These are phyloP conservation scores for Zygogramma bicolorata DNA, from an alignment of 2,888 invertebrate genomes.

Conservation along the genomic window DNA sequence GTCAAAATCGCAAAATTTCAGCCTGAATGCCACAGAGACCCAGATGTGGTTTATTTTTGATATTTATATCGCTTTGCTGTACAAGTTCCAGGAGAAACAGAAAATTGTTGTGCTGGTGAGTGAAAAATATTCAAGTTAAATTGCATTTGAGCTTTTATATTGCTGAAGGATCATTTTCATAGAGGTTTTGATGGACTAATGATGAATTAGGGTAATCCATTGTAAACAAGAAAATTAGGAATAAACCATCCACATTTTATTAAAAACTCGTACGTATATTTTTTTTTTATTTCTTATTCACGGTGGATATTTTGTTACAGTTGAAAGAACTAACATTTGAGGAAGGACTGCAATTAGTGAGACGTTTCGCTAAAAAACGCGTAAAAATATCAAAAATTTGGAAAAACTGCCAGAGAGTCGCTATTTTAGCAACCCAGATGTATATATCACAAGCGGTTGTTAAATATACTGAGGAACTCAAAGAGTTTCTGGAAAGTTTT, in stretches of 20 bases:
- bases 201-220: too few relatives aligned
- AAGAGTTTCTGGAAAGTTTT: conserved; percentile 59
- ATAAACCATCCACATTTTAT: too few relatives aligned
- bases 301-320: conserved; percentile 64
- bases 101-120: conserved; percentile 69
- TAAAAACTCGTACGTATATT: too few relatives aligned
- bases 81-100: conserved; percentile 69
- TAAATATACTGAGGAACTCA: conserved; percentile 65
- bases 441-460: conserved; percentile 71
- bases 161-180: too few relatives aligned
- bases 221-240: too few relatives aligned
- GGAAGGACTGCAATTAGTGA: conserved; percentile 71
- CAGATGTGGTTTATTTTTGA: conserved; percentile 73
- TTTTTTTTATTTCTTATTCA: too few relatives aligned
- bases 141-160: too few relatives aligned
- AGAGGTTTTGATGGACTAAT: too few relatives aligned
- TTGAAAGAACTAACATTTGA: conserved; percentile 70
- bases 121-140: conserved; percentile 6
- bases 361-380: conserved; percentile 67
- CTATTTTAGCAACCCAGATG: conserved; percentile 70
- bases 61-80: conserved; percentile 72
- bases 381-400: conserved; percentile 70
- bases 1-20: conserved; percentile 59
- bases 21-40: conserved; percentile 64
- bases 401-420: conserved; percentile 70